phyloP scores from a whole-genome alignment of 2,888 invertebrate genomes.

The Mesorhabditis belari region DNA sequence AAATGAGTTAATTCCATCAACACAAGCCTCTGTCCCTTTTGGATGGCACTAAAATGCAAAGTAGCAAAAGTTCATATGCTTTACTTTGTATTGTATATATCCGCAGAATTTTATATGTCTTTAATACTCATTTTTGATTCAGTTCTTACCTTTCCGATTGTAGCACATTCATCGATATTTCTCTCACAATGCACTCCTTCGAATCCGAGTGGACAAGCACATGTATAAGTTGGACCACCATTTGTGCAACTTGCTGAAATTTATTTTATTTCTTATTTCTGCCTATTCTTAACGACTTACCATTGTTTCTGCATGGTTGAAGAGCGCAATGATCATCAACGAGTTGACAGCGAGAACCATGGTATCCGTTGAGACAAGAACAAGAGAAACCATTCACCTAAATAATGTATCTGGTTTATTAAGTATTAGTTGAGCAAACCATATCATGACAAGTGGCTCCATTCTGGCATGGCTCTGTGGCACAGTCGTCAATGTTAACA shows the following conservation, averaged over 20 bases:
- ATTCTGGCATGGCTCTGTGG: conserved; percentile 80
- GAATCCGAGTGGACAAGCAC: conserved; percentile 85
- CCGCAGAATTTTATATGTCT: no score
- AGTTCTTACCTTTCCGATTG: background rate
- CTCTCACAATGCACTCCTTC: conserved; percentile 78
- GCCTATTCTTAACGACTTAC: conserved; percentile 2
- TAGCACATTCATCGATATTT: conserved; percentile 82
- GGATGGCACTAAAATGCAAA: background rate
- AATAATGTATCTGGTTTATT: background rate
- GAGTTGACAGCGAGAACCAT: conserved; percentile 79
- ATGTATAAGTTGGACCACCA: conserved; percentile 79
- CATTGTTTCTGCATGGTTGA: conserved; percentile 55
- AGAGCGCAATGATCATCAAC: conserved; percentile 83
- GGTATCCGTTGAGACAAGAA: conserved; percentile 84
- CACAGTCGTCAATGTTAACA: conserved; percentile 74
- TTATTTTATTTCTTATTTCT: background rate
- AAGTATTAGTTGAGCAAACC: conserved; percentile 9
- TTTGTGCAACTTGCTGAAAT: conserved; percentile 62
- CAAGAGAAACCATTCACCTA: conserved; percentile 65
- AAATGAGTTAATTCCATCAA: conserved; percentile 65
- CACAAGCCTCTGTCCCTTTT: conserved; percentile 75
- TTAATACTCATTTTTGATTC: no score
- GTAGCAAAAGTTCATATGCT: no score
- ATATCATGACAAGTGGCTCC: conserved; percentile 83
- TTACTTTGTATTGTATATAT: background rate